Evolutionary conservation across 2,797 vertebrate species (phyloP).

Genomic region (Sebastes oblongus): DNA sequence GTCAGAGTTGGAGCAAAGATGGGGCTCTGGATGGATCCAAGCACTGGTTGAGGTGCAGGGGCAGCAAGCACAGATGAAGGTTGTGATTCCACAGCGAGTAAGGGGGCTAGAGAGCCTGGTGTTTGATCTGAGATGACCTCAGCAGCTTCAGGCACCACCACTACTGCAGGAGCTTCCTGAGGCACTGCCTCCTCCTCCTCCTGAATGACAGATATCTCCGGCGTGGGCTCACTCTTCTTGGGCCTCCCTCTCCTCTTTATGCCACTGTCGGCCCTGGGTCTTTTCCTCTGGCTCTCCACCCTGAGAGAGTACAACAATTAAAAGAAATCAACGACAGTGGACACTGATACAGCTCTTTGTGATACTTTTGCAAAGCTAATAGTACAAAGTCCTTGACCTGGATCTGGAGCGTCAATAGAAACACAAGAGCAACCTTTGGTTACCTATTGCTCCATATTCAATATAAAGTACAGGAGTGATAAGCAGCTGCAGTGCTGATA

Average conservation of each 20-base stretch:
- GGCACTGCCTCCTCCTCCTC: not conserved
- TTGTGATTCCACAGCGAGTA: slow-evolving; percentile 30
- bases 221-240: slow-evolving; percentile 51
- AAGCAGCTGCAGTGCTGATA: slow-evolving; percentile 60
- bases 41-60: slow-evolving; percentile 10
- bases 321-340: slow-evolving; percentile 31
- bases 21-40: slow-evolving; percentile 20
- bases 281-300: slow-evolving; percentile 75
- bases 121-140: slow-evolving; percentile 38
- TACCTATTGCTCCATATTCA: slow-evolving; percentile 74
- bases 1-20: slow-evolving; percentile 8
- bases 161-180: slow-evolving; percentile 30
- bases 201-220: slow-evolving; percentile 29
- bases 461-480: slow-evolving; percentile 63
- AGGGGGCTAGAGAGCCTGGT: slow-evolving; percentile 6
- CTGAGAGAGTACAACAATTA: slow-evolving; percentile 70
- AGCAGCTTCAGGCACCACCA: slow-evolving; percentile 16
- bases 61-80: not conserved
- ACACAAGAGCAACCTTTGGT: slow-evolving; percentile 71
- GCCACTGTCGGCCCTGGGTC: slow-evolving; percentile 56
- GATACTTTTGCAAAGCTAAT: slow-evolving; percentile 60
- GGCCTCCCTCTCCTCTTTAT: slow-evolving; percentile 65
- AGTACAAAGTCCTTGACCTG: slow-evolving; percentile 78
- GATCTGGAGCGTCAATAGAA: slow-evolving; percentile 63
- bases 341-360: slow-evolving; percentile 49